These are phyloP conservation scores for Hybognathus amarus DNA, from an alignment of 2,797 vertebrate species.

Conservation along the genomic window DNA sequence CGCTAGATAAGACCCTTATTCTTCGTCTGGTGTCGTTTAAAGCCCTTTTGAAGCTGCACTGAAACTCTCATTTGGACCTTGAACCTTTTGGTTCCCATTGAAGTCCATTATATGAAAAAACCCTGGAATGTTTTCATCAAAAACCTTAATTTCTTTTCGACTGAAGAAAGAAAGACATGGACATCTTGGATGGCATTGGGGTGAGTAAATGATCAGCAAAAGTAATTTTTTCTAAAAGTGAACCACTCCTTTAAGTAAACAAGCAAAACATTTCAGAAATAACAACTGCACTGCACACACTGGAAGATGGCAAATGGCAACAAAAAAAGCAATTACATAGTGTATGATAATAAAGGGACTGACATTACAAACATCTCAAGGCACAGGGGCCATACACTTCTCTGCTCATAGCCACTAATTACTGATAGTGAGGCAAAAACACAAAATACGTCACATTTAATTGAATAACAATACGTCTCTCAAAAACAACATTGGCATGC, in stretches of 20 bases:
- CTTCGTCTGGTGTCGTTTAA: too few relatives aligned
- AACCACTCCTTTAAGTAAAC: background rate
- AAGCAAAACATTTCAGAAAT: background rate
- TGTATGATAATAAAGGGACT: constrained; percentile 42
- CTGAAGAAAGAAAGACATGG: too few relatives aligned
- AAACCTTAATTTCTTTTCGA: too few relatives aligned
- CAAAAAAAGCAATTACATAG: constrained; percentile 15
- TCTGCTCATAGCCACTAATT: constrained; percentile 47
- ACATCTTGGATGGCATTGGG: too few relatives aligned
- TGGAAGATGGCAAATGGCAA: constrained; percentile 15
- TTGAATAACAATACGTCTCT: constrained; percentile 33
- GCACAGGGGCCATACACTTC: constrained; percentile 40
- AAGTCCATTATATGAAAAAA: too few relatives aligned
- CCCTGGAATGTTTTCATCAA: too few relatives aligned
- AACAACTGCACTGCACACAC: background rate
- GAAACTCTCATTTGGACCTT: too few relatives aligned
- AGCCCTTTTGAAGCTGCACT: too few relatives aligned
- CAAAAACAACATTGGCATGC: constrained; percentile 4
- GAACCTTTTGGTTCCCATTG: too few relatives aligned
- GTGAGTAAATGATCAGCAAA: too few relatives aligned
- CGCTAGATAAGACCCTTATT: too few relatives aligned
- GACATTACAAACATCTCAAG: constrained; percentile 57
- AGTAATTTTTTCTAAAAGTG: too few relatives aligned
- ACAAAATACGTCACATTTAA: constrained; percentile 53
- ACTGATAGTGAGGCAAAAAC: constrained; percentile 53